Evolutionary conservation across 2,888 invertebrate genomes (phyloP).

Genomic region (Drosophila leonis): DNA sequence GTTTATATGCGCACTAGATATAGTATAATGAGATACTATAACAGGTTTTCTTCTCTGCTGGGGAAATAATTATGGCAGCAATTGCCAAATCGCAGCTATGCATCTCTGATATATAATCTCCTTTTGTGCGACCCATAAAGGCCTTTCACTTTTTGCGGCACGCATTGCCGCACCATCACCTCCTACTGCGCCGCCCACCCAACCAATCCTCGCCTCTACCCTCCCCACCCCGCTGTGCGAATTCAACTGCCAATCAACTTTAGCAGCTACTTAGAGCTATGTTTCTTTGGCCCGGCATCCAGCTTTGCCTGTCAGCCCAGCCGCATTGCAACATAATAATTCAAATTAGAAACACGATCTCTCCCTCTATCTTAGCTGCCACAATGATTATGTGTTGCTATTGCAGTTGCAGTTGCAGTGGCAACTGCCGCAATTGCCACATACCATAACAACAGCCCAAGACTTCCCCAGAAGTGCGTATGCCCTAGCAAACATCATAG

Average conservation of each 20-base stretch:
- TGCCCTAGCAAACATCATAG: constrained; percentile 30
- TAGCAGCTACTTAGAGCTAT: constrained; percentile 44
- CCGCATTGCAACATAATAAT: constrained; percentile 47
- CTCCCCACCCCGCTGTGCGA: constrained; percentile 3
- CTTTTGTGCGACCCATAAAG: constrained; percentile 66
- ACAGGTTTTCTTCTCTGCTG: constrained; percentile 49
- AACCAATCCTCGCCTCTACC: constrained; percentile 1
- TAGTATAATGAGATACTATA: constrained; percentile 22
- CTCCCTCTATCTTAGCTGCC: constrained; percentile 9
- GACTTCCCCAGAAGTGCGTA: constrained; percentile 36
- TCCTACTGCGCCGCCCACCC: constrained; percentile 11
- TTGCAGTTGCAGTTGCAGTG: constrained; percentile 23
- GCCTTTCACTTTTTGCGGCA: constrained; percentile 76
- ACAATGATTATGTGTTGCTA: constrained; percentile 29
- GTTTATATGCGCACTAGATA: constrained; percentile 15
- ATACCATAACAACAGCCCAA: constrained; percentile 14
- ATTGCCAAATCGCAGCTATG: constrained; percentile 63
- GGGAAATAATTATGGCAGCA: constrained; percentile 54
- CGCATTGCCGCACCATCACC: constrained; percentile 53
- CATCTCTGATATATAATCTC: constrained; percentile 68
- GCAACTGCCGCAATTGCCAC: constrained; percentile 27
- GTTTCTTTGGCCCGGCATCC: constrained; percentile 38
- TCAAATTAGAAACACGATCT: constrained; percentile 59
- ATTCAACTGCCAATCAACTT: constrained; percentile 37
- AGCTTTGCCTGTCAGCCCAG: constrained; percentile 19